Percentiles rank a stretch among this genome's conserved stretches.
Conservation (phyloP, 2,888 invertebrate genomes). For the Drosophila nr. medialis region DNA sequence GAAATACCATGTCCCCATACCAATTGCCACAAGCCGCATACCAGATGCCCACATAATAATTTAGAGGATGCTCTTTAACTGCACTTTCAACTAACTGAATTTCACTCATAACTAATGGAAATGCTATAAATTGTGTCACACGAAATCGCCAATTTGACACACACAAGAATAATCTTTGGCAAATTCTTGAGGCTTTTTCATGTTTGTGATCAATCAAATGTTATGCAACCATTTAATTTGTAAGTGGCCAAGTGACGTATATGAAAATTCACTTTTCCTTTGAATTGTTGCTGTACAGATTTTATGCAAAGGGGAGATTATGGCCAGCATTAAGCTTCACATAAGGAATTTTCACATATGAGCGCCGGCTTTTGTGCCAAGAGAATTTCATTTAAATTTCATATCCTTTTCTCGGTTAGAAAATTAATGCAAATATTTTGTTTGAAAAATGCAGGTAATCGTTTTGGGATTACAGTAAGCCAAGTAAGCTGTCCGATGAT, state of each 20-base stretch:
- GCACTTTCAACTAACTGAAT: not conserved
- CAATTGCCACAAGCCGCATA: not conserved
- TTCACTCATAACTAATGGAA: not conserved
- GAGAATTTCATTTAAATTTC: not conserved
- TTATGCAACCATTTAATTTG: not conserved
- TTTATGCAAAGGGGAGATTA: not conserved
- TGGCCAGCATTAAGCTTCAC: not conserved
- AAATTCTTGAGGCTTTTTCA: not conserved
- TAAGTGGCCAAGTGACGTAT: not conserved
- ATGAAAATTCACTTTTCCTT: not conserved
- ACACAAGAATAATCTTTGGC: not conserved
- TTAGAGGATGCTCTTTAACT: not conserved
- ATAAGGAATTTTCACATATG: not conserved
- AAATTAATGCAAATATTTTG: not conserved
- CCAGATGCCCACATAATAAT: not conserved
- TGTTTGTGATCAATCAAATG: not conserved
- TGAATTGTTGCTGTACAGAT: not conserved
- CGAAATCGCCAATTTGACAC: not conserved
- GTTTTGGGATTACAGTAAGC: not conserved
- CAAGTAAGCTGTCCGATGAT: not conserved
- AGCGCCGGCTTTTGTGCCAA: not conserved
- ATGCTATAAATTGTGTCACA: not conserved
- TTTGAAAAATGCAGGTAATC: not conserved
- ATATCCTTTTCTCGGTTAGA: not conserved
- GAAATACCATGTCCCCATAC: not conserved